phyloP scores from a whole-genome alignment of 2,797 vertebrate genomes.

The Spinus pinus region DNA sequence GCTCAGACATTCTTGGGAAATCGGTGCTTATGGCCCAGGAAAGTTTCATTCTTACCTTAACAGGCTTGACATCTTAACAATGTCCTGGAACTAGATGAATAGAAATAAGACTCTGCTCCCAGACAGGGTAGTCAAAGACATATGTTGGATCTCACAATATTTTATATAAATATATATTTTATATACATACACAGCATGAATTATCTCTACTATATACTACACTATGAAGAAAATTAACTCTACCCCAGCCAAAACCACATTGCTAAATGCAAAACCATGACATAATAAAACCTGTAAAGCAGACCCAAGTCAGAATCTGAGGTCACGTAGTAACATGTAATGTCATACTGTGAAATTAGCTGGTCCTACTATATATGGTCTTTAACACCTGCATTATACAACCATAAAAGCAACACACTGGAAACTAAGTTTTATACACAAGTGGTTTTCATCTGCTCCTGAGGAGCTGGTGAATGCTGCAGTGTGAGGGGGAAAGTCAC shows the following conservation, averaged over 20 bases:
- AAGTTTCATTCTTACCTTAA: no score
- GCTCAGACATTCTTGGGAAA: no score
- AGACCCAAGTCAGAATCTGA: neutral
- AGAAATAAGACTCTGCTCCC: no score
- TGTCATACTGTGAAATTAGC: neutral
- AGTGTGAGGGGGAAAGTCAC: rapidly evolving
- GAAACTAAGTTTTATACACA: neutral
- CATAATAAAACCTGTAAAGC: neutral
- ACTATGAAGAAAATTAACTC: neutral
- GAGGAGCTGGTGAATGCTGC: neutral
- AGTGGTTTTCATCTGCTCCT: neutral
- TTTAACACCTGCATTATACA: rapidly evolving
- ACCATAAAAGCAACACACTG: neutral
- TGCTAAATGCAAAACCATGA: neutral
- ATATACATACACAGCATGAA: no score
- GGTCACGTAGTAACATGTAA: rapidly evolving
- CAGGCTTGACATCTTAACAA: no score
- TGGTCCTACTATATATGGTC: neutral
- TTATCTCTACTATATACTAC: no score
- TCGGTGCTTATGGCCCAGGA: no score
- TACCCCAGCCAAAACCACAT: neutral
- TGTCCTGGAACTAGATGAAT: no score
- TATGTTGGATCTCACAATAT: no score
- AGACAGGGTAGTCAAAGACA: no score
- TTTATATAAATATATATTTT: no score